Conservation (phyloP, 2,888 invertebrate species). For the Euspilapteryx auroguttella region DNA sequence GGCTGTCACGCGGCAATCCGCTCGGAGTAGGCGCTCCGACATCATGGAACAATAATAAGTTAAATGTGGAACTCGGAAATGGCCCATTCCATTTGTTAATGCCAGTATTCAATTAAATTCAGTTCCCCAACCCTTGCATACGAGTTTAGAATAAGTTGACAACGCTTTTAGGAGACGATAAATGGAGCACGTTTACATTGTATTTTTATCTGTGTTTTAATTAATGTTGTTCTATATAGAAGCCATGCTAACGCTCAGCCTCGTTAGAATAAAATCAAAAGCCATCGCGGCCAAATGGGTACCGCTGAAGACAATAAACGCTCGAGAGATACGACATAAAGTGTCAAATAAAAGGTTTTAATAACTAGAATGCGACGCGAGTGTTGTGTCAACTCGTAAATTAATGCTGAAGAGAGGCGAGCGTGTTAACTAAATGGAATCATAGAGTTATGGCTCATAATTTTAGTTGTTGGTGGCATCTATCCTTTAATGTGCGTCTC, state of each 20-base stretch:
- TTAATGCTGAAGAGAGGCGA: slow-evolving; percentile 41
- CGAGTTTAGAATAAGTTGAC: slow-evolving; percentile 1
- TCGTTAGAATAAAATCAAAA: slow-evolving; percentile 23
- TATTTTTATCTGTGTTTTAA: no score
- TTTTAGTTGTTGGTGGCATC: slow-evolving; percentile 14
- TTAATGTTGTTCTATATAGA: no score
- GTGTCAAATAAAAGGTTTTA: slow-evolving; percentile 50
- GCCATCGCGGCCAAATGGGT: slow-evolving; percentile 30
- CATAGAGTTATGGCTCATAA: slow-evolving; percentile 54
- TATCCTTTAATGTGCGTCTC: no score
- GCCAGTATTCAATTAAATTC: slow-evolving; percentile 58
- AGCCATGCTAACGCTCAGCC: no score
- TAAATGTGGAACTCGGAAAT: slow-evolving; percentile 51
- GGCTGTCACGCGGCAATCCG: slow-evolving; percentile 41
- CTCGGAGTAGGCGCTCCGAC: slow-evolving; percentile 26
- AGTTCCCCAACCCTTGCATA: slow-evolving; percentile 36
- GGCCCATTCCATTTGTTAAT: slow-evolving; percentile 54
- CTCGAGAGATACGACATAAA: slow-evolving; percentile 29
- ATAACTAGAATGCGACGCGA: slow-evolving; percentile 46
- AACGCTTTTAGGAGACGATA: slow-evolving; percentile 29
- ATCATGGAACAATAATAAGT: slow-evolving; percentile 52
- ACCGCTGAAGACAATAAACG: slow-evolving; percentile 34
- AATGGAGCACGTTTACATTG: slow-evolving; percentile 13
- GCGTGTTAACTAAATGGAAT: slow-evolving; percentile 46
- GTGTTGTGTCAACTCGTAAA: slow-evolving; percentile 45